Evolutionary conservation across 2,113 vertebrate species (phyloP).

Genomic region (Halcyon malimbica): DNA sequence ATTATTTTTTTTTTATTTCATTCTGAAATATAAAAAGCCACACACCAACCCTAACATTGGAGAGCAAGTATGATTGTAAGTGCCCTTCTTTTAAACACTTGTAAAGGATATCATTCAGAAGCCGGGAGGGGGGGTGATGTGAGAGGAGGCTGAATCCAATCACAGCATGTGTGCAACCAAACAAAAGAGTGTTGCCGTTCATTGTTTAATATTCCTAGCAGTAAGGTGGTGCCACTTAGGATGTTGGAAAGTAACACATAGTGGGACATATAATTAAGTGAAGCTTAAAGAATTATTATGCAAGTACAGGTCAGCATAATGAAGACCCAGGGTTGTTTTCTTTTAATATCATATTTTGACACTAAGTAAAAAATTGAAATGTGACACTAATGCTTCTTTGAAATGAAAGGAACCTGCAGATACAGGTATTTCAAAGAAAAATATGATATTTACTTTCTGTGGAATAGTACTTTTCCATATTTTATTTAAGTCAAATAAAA

Average conservation of each 20-base stretch:
- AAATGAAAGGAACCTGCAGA: neutral
- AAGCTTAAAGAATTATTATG: constrained; percentile 40
- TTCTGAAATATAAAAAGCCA: neutral
- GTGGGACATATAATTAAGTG: constrained; percentile 37
- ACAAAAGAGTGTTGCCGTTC: neutral
- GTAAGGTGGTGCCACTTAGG: neutral
- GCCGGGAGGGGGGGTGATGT: neutral
- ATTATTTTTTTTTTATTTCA: neutral
- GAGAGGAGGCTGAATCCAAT: neutral
- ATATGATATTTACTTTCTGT: neutral
- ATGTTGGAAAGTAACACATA: constrained; percentile 13
- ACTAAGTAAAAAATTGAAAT: constrained; percentile 29
- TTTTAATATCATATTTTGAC: neutral
- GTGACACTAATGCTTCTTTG: neutral
- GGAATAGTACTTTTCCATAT: neutral
- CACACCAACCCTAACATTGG: neutral
- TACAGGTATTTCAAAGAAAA: neutral
- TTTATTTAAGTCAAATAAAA: neutral
- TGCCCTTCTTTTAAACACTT: neutral
- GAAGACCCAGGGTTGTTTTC: neutral
- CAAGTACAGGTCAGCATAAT: constrained; percentile 17
- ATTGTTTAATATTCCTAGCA: constrained; percentile 31
- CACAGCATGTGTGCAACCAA: neutral
- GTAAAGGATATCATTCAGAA: constrained; percentile 8
- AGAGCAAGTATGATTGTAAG: neutral